A percentile compares a stretch with the other conserved stretches of the same genome.
phyloP scores from a whole-genome alignment of 2,888 invertebrate genomes.

The Charanyca ferruginea region DNA sequence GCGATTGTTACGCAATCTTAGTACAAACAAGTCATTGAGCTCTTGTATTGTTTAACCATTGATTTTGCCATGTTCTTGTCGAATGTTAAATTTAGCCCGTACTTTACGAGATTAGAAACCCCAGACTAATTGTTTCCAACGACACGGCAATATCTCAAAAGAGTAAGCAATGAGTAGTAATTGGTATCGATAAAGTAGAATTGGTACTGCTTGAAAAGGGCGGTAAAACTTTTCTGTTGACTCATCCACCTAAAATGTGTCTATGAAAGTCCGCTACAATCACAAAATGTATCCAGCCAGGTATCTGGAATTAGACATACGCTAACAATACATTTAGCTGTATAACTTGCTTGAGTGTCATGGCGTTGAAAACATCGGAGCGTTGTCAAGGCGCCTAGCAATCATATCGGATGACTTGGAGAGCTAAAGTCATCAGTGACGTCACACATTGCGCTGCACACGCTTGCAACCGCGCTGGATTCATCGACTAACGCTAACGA shows the following conservation, averaged over 20 bases:
- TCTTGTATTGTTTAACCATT: conserved; percentile 30
- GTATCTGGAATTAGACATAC: conserved; percentile 11
- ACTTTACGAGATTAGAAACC: neutral
- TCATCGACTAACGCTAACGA: neutral
- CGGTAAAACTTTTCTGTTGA: conserved; percentile 14
- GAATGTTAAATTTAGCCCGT: neutral
- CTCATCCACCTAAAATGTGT: conserved; percentile 11
- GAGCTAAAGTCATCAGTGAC: conserved; percentile 49
- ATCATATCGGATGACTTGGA: conserved; percentile 57
- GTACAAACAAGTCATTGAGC: conserved; percentile 35
- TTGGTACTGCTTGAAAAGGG: neutral
- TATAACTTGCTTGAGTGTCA: conserved; percentile 14
- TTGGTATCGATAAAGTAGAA: neutral
- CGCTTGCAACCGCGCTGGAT: conserved; percentile 15
- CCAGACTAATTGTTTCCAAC: neutral
- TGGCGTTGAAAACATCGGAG: conserved; percentile 33
- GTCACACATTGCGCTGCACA: conserved; percentile 39
- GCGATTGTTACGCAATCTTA: conserved; percentile 31
- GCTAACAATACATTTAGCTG: conserved; percentile 1
- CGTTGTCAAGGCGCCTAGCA: conserved; percentile 46
- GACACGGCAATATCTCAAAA: neutral
- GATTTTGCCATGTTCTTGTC: conserved; percentile 1
- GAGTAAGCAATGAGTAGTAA: neutral
- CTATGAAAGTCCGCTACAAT: neutral
- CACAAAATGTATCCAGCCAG: conserved; percentile 5